Conservation (phyloP, 92 coral and sea anemone genomes). For the Micromussa lordhowensis region DNA sequence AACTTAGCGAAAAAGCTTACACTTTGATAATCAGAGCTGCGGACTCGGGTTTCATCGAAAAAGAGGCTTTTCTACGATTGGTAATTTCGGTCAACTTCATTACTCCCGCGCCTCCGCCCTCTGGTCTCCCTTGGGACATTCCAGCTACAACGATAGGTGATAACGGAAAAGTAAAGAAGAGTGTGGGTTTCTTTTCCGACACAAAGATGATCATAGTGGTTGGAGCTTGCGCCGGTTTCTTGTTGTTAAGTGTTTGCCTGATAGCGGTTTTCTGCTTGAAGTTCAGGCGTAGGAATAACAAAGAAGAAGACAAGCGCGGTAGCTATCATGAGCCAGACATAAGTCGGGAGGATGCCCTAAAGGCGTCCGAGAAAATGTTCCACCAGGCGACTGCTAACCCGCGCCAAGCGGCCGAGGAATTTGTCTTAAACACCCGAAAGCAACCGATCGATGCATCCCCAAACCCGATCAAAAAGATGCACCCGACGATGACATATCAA, state of each 20-base stretch:
- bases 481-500: slow-evolving; percentile 57
- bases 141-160: slow-evolving; percentile 14
- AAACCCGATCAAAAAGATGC: slow-evolving; percentile 63
- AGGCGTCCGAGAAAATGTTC: slow-evolving; percentile 93
- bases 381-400: slow-evolving; percentile 71
- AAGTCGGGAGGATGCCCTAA: slow-evolving; percentile 84
- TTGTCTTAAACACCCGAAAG: slow-evolving; percentile 16
- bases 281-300: slow-evolving; percentile 62
- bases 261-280: slow-evolving; percentile 59
- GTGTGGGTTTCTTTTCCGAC: slow-evolving; percentile 60
- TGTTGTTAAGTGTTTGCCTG: slow-evolving; percentile 58
- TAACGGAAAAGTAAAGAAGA: slow-evolving; percentile 32
- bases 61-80: slow-evolving; percentile 51
- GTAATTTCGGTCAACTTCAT: slow-evolving; percentile 13
- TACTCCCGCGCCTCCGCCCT: slow-evolving; percentile 10
- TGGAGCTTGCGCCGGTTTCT: slow-evolving; percentile 68
- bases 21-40: slow-evolving; percentile 73
- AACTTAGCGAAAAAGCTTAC: slow-evolving; percentile 57
- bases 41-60: slow-evolving; percentile 62
- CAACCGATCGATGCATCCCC: slow-evolving; percentile 59
- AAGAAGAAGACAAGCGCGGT: slow-evolving; percentile 49
- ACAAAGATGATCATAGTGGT: slow-evolving; percentile 77
- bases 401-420: background rate
- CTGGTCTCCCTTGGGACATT: background rate
- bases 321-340: slow-evolving; percentile 85